phyloP scores from a whole-genome alignment of 2,888 invertebrate species.

The Opisthograptis luteolata region DNA sequence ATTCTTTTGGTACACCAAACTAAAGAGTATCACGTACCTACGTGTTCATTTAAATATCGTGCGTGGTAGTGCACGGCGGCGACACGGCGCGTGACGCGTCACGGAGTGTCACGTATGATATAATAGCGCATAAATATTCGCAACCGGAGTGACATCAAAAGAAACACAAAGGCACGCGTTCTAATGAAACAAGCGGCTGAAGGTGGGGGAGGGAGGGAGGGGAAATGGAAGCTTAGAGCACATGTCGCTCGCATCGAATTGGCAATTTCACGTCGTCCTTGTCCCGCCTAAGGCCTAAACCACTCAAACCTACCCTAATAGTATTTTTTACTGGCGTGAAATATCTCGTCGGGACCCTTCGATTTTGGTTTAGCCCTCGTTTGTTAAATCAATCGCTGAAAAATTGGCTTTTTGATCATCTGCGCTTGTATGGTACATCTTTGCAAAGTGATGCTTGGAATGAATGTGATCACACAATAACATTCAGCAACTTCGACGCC shows the following conservation, averaged over 20 bases:
- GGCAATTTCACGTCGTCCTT: slow-evolving; percentile 11
- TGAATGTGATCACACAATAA: too few species aligned
- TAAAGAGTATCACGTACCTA: slow-evolving; percentile 6
- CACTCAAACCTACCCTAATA: slow-evolving; percentile 13
- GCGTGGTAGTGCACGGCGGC: too few species aligned
- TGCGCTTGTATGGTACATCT: not conserved
- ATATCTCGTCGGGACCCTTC: not conserved
- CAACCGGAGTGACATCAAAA: slow-evolving; percentile 13
- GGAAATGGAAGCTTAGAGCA: not conserved
- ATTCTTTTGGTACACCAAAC: slow-evolving; percentile 4
- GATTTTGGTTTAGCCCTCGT: not conserved
- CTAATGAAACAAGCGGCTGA: slow-evolving; percentile 10
- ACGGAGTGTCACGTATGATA: not conserved
- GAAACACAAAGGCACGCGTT: slow-evolving; percentile 18
- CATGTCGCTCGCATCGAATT: slow-evolving; percentile 16
- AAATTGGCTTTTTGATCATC: slow-evolving; percentile 2
- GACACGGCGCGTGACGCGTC: not conserved
- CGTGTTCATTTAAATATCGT: slow-evolving; percentile 6
- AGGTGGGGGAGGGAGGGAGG: not conserved
- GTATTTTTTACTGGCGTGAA: slow-evolving; percentile 5
- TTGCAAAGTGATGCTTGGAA: too few species aligned
- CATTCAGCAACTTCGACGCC: too few species aligned
- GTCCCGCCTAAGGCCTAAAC: slow-evolving; percentile 3
- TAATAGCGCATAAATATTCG: slow-evolving; percentile 3
- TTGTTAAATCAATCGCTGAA: not conserved